These are phyloP conservation scores for Stenopsyche tienmushanensis DNA, from an alignment of 1,140 invertebrate species.

Conservation along the genomic window DNA sequence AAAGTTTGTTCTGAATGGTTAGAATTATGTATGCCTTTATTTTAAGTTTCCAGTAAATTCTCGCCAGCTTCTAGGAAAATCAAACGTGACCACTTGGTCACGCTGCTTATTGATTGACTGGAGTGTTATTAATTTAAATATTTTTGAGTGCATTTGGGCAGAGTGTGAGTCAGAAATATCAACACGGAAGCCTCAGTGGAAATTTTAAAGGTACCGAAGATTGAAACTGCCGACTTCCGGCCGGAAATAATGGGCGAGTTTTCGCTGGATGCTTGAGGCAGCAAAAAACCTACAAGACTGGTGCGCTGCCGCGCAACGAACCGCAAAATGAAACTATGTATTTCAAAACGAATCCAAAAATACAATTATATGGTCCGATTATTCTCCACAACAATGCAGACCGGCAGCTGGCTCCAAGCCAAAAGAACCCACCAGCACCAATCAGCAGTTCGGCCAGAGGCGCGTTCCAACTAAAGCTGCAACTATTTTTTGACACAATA, in stretches of 20 bases:
- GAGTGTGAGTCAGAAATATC: too few relatives aligned
- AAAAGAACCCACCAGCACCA: background rate
- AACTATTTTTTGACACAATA: conserved; percentile 25
- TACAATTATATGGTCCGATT: conserved; percentile 27
- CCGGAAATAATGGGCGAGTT: background rate
- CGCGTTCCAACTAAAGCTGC: background rate
- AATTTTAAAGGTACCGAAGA: too few relatives aligned
- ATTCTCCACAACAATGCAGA: conserved; percentile 11
- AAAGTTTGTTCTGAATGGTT: too few relatives aligned
- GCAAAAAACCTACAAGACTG: background rate
- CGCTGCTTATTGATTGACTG: too few relatives aligned
- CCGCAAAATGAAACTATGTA: conserved; percentile 17
- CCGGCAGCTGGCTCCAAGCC: background rate
- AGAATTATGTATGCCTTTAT: too few relatives aligned
- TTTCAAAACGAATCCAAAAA: conserved; percentile 19
- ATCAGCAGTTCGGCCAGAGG: background rate
- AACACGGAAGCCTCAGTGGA: too few relatives aligned
- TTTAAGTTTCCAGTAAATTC: too few relatives aligned
- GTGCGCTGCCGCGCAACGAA: background rate
- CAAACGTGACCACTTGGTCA: too few relatives aligned
- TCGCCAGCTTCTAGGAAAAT: too few relatives aligned
- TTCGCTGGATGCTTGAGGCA: conserved; percentile 1
- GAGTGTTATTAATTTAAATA: too few relatives aligned
- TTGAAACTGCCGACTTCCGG: background rate
- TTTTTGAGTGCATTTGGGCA: too few relatives aligned